A percentile compares a stretch with the other conserved stretches of the same genome.
These are phyloP conservation scores for Aquatica leii DNA, from an alignment of 2,888 invertebrate species.

Conservation along the genomic window DNA sequence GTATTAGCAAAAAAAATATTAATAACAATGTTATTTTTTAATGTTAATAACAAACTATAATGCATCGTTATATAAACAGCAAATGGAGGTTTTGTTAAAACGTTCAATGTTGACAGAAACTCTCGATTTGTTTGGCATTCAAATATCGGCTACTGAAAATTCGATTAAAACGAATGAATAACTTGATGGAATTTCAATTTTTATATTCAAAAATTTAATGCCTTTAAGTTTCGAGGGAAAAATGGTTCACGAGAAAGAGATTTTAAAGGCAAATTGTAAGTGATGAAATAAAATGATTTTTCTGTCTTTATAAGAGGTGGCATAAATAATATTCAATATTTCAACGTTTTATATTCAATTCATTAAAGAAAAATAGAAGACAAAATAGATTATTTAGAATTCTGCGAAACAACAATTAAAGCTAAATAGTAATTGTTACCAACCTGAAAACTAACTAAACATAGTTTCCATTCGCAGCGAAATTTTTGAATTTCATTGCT, in stretches of 20 bases:
- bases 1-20: not conserved
- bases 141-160: conserved; percentile 38
- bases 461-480: too few relatives aligned
- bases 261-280: conserved; percentile 18
- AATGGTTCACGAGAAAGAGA: conserved; percentile 8
- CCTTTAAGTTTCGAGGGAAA: conserved; percentile 10
- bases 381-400: too few relatives aligned
- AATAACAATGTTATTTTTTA: not conserved
- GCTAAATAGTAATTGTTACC: too few relatives aligned
- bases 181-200: conserved; percentile 26
- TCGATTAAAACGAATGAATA: conserved; percentile 38
- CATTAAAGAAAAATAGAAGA: too few relatives aligned
- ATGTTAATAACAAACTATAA: not conserved
- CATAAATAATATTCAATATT: conserved; percentile 8
- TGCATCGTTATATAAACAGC: not conserved
- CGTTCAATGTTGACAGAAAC: conserved; percentile 18
- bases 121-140: conserved; percentile 36
- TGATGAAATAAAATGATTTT: conserved; percentile 16
- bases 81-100: conserved; percentile 4
- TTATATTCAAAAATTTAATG: conserved; percentile 17
- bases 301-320: conserved; percentile 3
- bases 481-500: too few relatives aligned
- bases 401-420: too few relatives aligned
- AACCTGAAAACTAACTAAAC: too few relatives aligned
- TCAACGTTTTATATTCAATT: conserved; percentile 7